Evolutionary conservation across 2,888 invertebrate species (phyloP).

Genomic region (Pteria penguin): DNA sequence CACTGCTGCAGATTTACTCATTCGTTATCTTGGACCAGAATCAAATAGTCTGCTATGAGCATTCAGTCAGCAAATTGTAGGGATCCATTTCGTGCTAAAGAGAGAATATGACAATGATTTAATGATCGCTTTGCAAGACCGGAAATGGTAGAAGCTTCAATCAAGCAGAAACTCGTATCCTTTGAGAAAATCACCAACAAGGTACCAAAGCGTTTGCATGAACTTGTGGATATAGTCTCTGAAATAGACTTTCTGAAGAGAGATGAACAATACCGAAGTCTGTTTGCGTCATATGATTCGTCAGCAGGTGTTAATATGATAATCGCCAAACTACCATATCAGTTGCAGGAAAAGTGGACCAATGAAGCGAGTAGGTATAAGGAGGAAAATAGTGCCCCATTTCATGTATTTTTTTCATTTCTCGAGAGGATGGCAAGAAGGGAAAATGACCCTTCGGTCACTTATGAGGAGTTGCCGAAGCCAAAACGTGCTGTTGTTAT

Average conservation of each 20-base stretch:
- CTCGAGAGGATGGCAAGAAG: not conserved
- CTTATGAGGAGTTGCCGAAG: slow-evolving; percentile 5
- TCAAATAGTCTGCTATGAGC: not conserved
- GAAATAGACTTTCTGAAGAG: slow-evolving; percentile 1
- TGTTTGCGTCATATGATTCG: slow-evolving; percentile 5
- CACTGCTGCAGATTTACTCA: slow-evolving; percentile 7
- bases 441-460: slow-evolving; percentile 16
- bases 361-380: slow-evolving; percentile 8
- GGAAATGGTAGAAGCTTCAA: slow-evolving; percentile 11
- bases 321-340: not conserved
- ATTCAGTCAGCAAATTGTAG: slow-evolving; percentile 1
- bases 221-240: not conserved
- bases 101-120: slow-evolving; percentile 14
- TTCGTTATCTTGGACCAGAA: slow-evolving; percentile 7
- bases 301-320: slow-evolving; percentile 21
- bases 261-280: not conserved
- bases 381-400: not conserved
- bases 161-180: slow-evolving; percentile 8
- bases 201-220: not conserved
- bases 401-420: not conserved
- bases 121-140: slow-evolving; percentile 5
- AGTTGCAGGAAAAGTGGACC: slow-evolving; percentile 9
- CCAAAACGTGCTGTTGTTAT: not conserved
- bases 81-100: not conserved
- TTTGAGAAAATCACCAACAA: slow-evolving; percentile 18